Conservation (phyloP, 2,113 vertebrate species). For the Raja brachyura region DNA sequence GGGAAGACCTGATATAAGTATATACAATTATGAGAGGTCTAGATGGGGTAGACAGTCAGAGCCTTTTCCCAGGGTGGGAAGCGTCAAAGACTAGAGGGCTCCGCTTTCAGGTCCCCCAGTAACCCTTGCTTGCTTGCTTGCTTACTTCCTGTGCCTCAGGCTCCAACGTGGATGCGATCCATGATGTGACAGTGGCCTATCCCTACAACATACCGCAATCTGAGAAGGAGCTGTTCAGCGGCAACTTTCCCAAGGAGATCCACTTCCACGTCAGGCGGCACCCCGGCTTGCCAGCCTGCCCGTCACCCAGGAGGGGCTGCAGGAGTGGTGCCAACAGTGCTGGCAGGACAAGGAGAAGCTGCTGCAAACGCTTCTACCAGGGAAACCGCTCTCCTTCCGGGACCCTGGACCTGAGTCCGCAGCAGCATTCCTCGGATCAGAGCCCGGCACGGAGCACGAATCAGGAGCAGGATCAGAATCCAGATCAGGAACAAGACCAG, state of each 20-base stretch:
- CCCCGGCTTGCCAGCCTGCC: slow-evolving; percentile 65
- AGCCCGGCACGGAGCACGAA: too few species aligned
- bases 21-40: too few species aligned
- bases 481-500: too few species aligned
- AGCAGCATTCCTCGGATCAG: too few species aligned
- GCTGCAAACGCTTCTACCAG: slow-evolving; percentile 73
- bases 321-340: slow-evolving; percentile 81
- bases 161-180: slow-evolving; percentile 83
- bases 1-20: too few species aligned
- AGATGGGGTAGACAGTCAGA: too few species aligned
- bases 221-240: slow-evolving; percentile 79
- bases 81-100: too few species aligned
- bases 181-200: slow-evolving; percentile 93
- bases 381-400: slow-evolving; percentile 61
- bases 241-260: slow-evolving; percentile 85
- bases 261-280: slow-evolving; percentile 86
- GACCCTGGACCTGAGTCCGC: background rate
- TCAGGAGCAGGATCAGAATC: too few species aligned
- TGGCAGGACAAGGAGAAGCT: slow-evolving; percentile 88
- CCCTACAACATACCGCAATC: slow-evolving; percentile 92
- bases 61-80: too few species aligned
- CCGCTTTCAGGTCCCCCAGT: background rate
- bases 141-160: slow-evolving; percentile 53
- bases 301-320: slow-evolving; percentile 59
- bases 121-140: background rate